phyloP scores from a whole-genome alignment of 2,888 invertebrate species.

The Fragum sueziense region DNA sequence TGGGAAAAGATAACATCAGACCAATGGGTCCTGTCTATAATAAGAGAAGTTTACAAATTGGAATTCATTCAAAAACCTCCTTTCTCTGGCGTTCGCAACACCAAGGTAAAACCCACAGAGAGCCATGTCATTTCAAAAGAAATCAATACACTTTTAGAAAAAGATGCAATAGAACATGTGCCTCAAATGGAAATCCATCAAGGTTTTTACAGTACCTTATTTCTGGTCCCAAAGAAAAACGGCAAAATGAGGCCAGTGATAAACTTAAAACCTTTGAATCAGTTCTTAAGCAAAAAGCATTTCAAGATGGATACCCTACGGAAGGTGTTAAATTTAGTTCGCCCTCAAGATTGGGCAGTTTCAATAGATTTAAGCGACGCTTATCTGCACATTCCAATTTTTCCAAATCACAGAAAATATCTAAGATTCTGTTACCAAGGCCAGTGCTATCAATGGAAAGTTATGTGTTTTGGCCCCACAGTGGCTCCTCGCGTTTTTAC shows the following conservation, averaged over 20 bases:
- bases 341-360: slow-evolving; percentile 45
- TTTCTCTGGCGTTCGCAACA: slow-evolving; percentile 18
- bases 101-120: slow-evolving; percentile 7
- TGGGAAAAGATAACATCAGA: slow-evolving; percentile 18
- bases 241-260: slow-evolving; percentile 42
- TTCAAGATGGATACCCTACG: slow-evolving; percentile 54
- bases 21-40: slow-evolving; percentile 12
- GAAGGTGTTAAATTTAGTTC: slow-evolving; percentile 46
- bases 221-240: slow-evolving; percentile 47
- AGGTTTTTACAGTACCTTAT: slow-evolving; percentile 51
- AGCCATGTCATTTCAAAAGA: slow-evolving; percentile 22
- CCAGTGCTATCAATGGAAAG: slow-evolving; percentile 31
- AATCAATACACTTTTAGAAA: slow-evolving; percentile 26
- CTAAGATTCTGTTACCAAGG: slow-evolving; percentile 37
- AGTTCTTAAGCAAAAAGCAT: slow-evolving; percentile 51
- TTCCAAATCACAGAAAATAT: slow-evolving; percentile 34
- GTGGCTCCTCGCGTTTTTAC: slow-evolving; percentile 36
- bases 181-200: not conserved
- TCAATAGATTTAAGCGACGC: slow-evolving; percentile 48
- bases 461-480: slow-evolving; percentile 48
- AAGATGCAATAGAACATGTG: slow-evolving; percentile 41
- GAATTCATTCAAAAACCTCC: slow-evolving; percentile 24
- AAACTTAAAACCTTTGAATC: slow-evolving; percentile 52
- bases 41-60: slow-evolving; percentile 32
- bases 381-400: slow-evolving; percentile 45